phyloP scores from a whole-genome alignment of 2,797 vertebrate species.

The Lycodopsis pacificus region DNA sequence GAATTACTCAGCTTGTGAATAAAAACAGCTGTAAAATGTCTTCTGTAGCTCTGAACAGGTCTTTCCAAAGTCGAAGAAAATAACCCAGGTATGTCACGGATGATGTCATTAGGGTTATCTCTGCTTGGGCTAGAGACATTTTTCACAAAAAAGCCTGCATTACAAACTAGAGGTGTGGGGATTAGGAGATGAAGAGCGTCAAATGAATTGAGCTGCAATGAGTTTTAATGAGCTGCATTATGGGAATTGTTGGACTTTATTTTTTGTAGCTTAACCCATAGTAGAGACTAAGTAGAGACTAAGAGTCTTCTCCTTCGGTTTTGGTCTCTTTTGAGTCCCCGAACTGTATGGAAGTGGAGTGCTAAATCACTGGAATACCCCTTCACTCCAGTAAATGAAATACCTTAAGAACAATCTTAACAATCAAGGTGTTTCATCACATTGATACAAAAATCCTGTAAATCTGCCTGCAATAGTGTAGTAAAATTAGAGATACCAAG shows the following conservation, averaged over 20 bases:
- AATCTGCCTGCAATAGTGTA: neutral
- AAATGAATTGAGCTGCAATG: neutral
- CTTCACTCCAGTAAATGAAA: slow-evolving; percentile 4
- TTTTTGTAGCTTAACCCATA: neutral
- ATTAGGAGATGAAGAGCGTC: neutral
- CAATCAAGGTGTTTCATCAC: neutral
- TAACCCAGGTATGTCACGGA: neutral
- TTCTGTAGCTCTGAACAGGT: neutral
- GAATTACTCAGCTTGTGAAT: neutral
- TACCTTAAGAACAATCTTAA: neutral
- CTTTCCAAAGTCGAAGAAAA: neutral
- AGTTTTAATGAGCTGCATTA: neutral
- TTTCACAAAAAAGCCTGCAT: neutral
- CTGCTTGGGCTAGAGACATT: neutral
- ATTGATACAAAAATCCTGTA: neutral
- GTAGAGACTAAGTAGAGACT: neutral
- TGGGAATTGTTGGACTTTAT: neutral
- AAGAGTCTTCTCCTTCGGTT: neutral
- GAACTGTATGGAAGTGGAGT: neutral
- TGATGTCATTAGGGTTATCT: neutral
- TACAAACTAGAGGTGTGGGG: neutral
- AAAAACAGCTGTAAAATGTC: neutral
- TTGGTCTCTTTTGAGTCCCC: neutral
- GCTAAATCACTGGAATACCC: neutral
- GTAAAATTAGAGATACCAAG: neutral